These are phyloP conservation scores for Atethmia centrago DNA, from an alignment of 2,888 invertebrate genomes.

Conservation along the genomic window DNA sequence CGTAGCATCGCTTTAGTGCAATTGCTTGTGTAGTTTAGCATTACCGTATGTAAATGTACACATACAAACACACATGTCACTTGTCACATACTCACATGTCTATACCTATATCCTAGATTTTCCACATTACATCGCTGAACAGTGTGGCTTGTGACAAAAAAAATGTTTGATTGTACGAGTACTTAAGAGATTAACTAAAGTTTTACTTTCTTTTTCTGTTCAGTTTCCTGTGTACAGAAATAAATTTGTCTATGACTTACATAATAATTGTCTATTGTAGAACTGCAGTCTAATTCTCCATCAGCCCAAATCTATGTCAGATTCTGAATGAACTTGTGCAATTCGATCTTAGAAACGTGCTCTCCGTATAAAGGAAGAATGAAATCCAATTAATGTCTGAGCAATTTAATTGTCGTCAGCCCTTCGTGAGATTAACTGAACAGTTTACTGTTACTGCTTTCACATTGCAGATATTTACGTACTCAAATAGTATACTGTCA, in stretches of 20 bases:
- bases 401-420: constrained; percentile 12
- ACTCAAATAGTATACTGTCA: background rate
- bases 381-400: constrained; percentile 43
- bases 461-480: constrained; percentile 15
- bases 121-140: background rate
- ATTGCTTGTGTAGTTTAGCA: background rate
- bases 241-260: background rate
- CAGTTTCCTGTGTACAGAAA: background rate
- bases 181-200: background rate
- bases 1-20: background rate
- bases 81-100: too few relatives aligned
- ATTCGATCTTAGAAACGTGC: constrained; percentile 29
- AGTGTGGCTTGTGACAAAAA: background rate
- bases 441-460: constrained; percentile 13
- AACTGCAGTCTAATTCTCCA: background rate
- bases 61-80: too few relatives aligned
- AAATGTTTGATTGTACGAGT: background rate
- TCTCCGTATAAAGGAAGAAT: constrained; percentile 20
- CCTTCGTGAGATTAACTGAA: constrained; percentile 33
- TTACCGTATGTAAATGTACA: background rate
- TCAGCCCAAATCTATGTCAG: constrained; percentile 19
- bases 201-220: background rate
- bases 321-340: constrained; percentile 30
- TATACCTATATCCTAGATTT: background rate
- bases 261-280: background rate